Base-by-base conservation (phyloP, 2,113 vertebrate genomes). In the Cynocephalus volans region DNA sequence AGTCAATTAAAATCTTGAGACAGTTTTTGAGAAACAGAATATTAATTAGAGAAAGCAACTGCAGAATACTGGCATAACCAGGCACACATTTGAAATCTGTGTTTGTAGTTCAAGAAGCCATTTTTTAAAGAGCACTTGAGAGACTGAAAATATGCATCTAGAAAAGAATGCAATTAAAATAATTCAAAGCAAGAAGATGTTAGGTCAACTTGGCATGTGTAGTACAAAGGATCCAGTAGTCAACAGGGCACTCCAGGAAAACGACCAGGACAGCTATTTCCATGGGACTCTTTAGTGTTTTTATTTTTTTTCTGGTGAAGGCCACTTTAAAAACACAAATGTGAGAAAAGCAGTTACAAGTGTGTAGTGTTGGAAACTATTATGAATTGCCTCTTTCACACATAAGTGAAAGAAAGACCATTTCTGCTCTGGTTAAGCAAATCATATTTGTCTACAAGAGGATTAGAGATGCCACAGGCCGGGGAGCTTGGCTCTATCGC, bases 141-240 rank as follows among this genome's bases (percentile, higher is more conserved):
- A 97, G 92, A 90, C 86, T 96, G 70, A 88, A 90, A 97, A 87
- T 69, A 93, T 69, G 45, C 31, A 73, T 67, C 91, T 67, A 87
- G 94, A 87, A 97, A 97, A 96, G 77, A 97, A 97, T 93, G 92
- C 97, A 97, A 98, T 98, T 98, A 98, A 93, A 96, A 92, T 88
- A 90, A 96, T 90, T 96, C 75, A 21, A 90, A 90, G 60, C 84
- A 95, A 26, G 64, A 92, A 96, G 69, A 93, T 0, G 0, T 50
- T 90, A 88, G 93, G 95, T 96, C 94, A 93, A 17, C 92, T 83
- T 28, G 36, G 76, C 2, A 0, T 31, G 50, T 3, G 3, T 14
- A 64, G 3, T 69, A 70, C 75, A 90, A 76, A 97, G 79, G 31
- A 79, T 31, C 31, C 0, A 5, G 28, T 48, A n/a, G 75, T 62